Evolutionary conservation across 2,113 vertebrate genomes (phyloP).

Genomic region (Crotophaga sulcirostris): DNA sequence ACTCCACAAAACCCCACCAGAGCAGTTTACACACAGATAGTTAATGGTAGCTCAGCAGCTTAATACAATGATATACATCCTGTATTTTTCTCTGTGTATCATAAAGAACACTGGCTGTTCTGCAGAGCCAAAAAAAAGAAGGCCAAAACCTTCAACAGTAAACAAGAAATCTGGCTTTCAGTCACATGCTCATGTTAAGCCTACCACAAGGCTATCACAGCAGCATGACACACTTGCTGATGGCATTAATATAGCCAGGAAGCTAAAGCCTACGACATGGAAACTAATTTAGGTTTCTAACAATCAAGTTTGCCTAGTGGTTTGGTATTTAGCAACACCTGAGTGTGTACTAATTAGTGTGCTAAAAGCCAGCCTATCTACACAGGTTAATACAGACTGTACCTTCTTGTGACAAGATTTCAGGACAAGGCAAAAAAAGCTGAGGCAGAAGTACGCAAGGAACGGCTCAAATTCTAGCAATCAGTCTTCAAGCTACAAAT

Average conservation of each 20-base stretch:
- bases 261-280: not conserved
- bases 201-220: not conserved
- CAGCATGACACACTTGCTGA: constrained; percentile 4
- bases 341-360: not conserved
- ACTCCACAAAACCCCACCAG: not conserved
- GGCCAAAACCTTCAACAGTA: not conserved
- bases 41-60: not conserved
- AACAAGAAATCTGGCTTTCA: not conserved
- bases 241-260: not conserved
- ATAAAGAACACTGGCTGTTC: not conserved
- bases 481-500: not conserved
- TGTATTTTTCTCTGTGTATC: not conserved
- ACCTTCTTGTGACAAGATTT: not conserved
- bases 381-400: not conserved
- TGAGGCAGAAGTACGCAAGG: not conserved
- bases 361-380: not conserved
- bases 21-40: not conserved
- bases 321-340: not conserved
- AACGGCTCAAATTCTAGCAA: not conserved
- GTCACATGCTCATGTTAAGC: not conserved
- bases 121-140: not conserved
- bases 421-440: not conserved
- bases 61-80: not conserved
- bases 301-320: constrained; percentile 2
- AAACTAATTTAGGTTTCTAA: constrained; percentile 26